Base-by-base conservation (phyloP, 2,113 vertebrate genomes). In the Antennarius striatus region DNA sequence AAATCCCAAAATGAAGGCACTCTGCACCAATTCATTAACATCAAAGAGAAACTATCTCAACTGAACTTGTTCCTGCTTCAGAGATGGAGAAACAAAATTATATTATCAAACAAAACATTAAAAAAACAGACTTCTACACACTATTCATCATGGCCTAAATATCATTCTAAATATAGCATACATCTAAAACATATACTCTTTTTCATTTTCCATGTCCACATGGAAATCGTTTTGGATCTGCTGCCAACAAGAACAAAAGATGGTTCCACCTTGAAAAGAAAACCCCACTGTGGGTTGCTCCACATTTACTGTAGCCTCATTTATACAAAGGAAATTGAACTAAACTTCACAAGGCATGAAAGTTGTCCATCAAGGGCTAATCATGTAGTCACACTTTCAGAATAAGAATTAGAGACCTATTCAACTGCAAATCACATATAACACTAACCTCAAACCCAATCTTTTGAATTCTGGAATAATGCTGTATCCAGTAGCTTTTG, bases 241-340 rank as follows among this genome's bases (percentile, higher is more conserved):
- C 74, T 68, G 57, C 69, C 67, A 82, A 73, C n/a, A 50, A 82
- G 72, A 87, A 84, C 76, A 83, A 81, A 82, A 83, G 65, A 53
- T 15, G 11, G 43, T 75, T 82, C 40, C 67, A 77, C 83, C 67
- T 67, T 64, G 40, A 77, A 79, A 71, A 73, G 51, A 75, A 58
- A 65, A 81, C 83, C 66, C 83, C 71, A 22, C 72, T 70, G 88
- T 69, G 86, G 57, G 55, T 52, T 78, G 75, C 68, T 82, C 86
- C 56, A 83, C 64, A 87, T 88, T 79, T 71, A 79, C 64, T 79
- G 50, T 52, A 67, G 63, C 65, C 68, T 14, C 6, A 39, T 64
- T 30, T 54, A 59, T 49, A 36, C 49, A 68, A 71, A 45, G 13
- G 16, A 63, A 68, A 68, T 16, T 6, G 6, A 60, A 48, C 14